Conservation (phyloP, 1,140 invertebrate genomes). For the Conus betulinus region DNA sequence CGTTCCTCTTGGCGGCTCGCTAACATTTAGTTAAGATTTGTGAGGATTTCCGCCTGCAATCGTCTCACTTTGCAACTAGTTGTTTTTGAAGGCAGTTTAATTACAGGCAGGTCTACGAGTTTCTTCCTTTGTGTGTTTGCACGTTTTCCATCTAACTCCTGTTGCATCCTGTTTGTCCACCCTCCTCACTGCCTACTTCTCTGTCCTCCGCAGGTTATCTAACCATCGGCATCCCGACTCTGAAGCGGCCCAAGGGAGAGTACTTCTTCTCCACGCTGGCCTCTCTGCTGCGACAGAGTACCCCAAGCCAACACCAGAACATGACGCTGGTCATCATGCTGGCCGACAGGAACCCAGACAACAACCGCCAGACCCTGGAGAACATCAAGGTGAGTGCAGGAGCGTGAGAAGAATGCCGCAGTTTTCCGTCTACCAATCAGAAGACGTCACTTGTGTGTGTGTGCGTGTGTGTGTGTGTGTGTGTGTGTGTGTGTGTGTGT, state of each 20-base stretch:
- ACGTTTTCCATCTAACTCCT: too few species aligned
- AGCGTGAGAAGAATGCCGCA: background rate
- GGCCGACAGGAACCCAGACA: constrained; percentile 54
- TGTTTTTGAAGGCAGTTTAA: background rate
- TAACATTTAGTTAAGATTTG: too few species aligned
- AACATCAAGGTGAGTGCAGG: constrained; percentile 28
- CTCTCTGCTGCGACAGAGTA: constrained; percentile 55
- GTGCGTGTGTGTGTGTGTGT: too few species aligned
- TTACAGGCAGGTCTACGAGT: background rate
- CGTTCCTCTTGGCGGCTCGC: too few species aligned
- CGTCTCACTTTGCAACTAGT: too few species aligned
- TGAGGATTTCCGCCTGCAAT: too few species aligned
- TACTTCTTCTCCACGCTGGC: constrained; percentile 63
- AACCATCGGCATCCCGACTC: constrained; percentile 69
- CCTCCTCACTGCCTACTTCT: too few species aligned
- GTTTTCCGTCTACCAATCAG: too few species aligned
- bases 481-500: too few species aligned
- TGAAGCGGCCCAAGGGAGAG: constrained; percentile 50
- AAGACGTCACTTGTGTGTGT: too few species aligned
- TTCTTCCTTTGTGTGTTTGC: too few species aligned
- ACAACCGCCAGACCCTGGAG: constrained; percentile 48
- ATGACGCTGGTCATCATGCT: constrained; percentile 59
- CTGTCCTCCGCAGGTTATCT: constrained; percentile 54
- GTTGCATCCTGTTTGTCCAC: too few species aligned
- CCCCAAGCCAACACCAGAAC: constrained; percentile 40